Base-by-base conservation (phyloP, 2,888 invertebrate species). In the Acanthosepion lycidas region DNA sequence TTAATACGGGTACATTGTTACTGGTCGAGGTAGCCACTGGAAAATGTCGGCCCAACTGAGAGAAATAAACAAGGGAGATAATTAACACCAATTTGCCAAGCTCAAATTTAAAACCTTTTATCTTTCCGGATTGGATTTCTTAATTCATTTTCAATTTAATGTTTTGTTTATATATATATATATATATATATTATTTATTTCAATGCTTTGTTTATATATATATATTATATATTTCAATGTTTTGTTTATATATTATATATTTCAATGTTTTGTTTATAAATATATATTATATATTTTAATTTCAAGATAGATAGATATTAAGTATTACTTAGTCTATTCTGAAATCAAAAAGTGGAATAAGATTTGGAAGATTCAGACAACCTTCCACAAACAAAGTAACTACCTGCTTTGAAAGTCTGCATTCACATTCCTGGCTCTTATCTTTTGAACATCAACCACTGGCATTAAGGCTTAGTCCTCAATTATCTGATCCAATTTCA, bases 141-240 rank as follows among this genome's bases (percentile, higher is more conserved):
- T 59, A 5, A 20, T 20, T 59, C 3, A 18, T 20, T 55, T 42
- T 42, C 2, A 28, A 91, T 91, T 42, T 91, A 91, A 5, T 42
- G 23, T 4, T 28, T 28, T 28, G 42, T n/a, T 3, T 28, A 91
- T 28, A 91, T 28, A 28, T 28, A 91, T 18, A 91, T 28, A 91
- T 42, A 91, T 91, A 91, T 91, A 91, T 91, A 91, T 91, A 91
- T 91, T n/a, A n/a, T n/a, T n/a, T n/a, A n/a, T n/a, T n/a, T n/a
- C n/a, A n/a, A n/a, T n/a, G n/a, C n/a, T n/a, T n/a, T n/a, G n/a
- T n/a, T n/a, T 91, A 91, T 91, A 33, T 91, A 91, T 91, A 33
- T 91, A 33, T 91, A 33, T 91, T n/a, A n/a, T n/a, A n/a, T n/a
- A n/a, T n/a, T n/a, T n/a, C n/a, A n/a, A n/a, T n/a, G n/a, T n/a